Evolutionary conservation across 1,140 invertebrate species (phyloP).

Genomic region (Bombus cullumanus): DNA sequence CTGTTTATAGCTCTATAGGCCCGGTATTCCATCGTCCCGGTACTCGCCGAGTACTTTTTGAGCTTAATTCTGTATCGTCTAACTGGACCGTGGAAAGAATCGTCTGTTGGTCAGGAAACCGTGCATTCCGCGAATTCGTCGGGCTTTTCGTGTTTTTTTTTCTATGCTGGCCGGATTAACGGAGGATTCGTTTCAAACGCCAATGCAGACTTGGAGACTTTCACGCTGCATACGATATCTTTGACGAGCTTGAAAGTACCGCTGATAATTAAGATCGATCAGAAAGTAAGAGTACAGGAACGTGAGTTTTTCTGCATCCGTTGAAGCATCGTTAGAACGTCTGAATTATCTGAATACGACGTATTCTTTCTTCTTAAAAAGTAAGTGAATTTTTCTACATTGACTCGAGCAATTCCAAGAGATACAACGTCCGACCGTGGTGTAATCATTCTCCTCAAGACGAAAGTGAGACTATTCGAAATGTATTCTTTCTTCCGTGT

Average conservation of each 20-base stretch:
- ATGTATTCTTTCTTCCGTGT: no score
- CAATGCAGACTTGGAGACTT: background rate
- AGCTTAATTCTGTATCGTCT: slow-evolving; percentile 48
- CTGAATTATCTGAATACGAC: no score
- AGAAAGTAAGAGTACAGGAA: background rate
- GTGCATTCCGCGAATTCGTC: slow-evolving; percentile 26
- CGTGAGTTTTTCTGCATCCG: background rate
- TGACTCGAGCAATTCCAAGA: no score
- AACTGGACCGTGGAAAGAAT: slow-evolving; percentile 52
- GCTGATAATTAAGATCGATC: background rate
- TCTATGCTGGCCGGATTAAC: slow-evolving; percentile 7
- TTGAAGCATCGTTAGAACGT: background rate
- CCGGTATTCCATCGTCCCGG: slow-evolving; percentile 15
- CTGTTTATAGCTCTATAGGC: slow-evolving; percentile 58
- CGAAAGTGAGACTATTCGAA: background rate
- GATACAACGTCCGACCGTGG: no score
- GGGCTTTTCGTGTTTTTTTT: slow-evolving; percentile 15
- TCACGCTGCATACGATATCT: background rate
- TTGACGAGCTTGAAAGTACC: background rate
- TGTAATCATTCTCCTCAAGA: background rate
- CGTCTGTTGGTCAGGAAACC: slow-evolving; percentile 45
- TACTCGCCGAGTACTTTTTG: slow-evolving; percentile 37
- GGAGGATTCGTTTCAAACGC: background rate
- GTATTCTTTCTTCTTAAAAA: no score
- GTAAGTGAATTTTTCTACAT: no score